Conservation (phyloP, 2,888 invertebrate genomes). For the Myopa testacea region DNA sequence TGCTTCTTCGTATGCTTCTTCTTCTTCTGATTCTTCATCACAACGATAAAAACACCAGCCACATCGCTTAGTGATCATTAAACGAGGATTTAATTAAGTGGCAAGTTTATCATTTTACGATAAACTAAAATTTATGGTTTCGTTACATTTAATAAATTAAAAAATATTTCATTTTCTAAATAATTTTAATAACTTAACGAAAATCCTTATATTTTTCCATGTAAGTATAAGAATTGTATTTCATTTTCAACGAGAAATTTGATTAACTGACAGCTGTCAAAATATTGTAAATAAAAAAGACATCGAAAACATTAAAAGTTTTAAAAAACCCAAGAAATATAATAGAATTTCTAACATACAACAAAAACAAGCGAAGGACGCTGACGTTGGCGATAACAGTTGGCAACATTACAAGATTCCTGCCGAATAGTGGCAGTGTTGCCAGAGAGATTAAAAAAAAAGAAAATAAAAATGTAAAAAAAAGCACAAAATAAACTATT, state of each 20-base stretch:
- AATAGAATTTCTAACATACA: too few species aligned
- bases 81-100: neutral
- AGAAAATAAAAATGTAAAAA: neutral
- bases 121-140: neutral
- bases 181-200: too few species aligned
- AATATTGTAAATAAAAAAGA: too few species aligned
- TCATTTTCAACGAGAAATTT: neutral
- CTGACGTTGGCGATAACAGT: neutral
- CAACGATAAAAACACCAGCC: neutral
- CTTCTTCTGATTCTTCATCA: neutral
- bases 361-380: neutral
- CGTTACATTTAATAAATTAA: neutral
- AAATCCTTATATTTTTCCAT: too few species aligned
- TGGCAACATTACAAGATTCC: conserved; percentile 22
- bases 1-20: neutral
- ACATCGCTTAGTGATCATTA: neutral
- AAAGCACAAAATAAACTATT: neutral
- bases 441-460: conserved; percentile 1
- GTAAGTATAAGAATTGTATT: neutral
- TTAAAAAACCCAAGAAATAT: too few species aligned
- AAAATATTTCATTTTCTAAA: too few species aligned
- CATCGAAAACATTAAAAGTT: too few species aligned
- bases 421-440: neutral
- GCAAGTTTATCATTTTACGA: neutral
- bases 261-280: neutral